These are phyloP conservation scores for Nycticebus coucang DNA, from an alignment of 2,113 vertebrate genomes.

Conservation along the genomic window DNA sequence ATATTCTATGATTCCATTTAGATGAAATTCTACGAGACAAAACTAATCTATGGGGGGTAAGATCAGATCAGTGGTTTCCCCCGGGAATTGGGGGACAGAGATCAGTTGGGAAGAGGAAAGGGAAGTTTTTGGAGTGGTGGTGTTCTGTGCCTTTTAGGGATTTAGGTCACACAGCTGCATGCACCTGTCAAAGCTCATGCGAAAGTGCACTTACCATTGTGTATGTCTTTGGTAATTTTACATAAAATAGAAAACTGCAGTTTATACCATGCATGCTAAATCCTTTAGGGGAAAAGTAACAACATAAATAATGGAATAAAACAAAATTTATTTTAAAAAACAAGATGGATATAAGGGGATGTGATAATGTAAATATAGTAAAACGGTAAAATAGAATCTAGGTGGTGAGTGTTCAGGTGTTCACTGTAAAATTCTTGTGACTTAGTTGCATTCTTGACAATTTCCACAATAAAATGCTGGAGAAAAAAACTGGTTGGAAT, in stretches of 20 bases:
- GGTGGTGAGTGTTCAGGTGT: not conserved
- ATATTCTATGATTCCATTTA: not conserved
- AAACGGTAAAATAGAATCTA: not conserved
- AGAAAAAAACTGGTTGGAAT: not conserved
- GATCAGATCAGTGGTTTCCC: not conserved
- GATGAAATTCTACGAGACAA: not conserved
- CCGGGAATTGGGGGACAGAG: not conserved
- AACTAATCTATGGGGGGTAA: not conserved
- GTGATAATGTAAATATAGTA: not conserved
- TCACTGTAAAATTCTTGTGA: not conserved
- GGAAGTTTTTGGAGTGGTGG: not conserved
- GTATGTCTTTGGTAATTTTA: not conserved
- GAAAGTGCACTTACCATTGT: not conserved
- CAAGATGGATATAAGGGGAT: not conserved
- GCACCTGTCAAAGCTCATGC: not conserved
- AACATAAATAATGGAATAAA: not conserved
- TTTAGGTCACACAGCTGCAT: not conserved
- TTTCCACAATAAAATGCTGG: not conserved
- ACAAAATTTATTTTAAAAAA: not conserved
- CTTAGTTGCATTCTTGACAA: not conserved
- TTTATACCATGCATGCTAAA: not conserved
- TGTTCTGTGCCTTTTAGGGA: not conserved
- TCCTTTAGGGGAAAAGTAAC: not conserved
- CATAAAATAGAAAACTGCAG: not conserved
- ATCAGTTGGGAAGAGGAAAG: not conserved